Evolutionary conservation across 2,888 invertebrate species (phyloP), one percentile per base, ranked within the genome.

Genomic region (Callimorpha dominula): DNA sequence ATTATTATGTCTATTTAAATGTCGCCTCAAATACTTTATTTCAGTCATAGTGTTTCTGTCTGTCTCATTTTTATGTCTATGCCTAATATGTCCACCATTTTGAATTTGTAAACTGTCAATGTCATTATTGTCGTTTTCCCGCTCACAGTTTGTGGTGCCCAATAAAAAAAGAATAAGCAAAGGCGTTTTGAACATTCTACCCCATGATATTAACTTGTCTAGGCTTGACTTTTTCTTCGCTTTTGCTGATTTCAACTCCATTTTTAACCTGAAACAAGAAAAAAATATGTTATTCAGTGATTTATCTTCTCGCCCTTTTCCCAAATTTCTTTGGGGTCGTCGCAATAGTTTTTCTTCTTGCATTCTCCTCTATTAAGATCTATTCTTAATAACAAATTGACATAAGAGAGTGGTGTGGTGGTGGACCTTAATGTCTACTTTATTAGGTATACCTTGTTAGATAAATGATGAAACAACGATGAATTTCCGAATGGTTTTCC

Each of bases 241-340:
- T 84, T 94, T 95, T 50, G 94, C 93, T 15, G 94, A 89, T 87
- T 95, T 95, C 9, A 94, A 74, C 88, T 95, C 94, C 95, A 95
- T 95, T 83, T 87, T 90, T 83, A 85, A 90, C 85, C 94, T 95
- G 93, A 9, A 89, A 91, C 81, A 79, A 86, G 72, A 74, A 54
- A 76, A 75, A 63, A 66, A 7, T 49, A 49, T 0, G 6, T 57
- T 43, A 57, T 60, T 60, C 17, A 65, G 31, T 31, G 31, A 31
- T 31, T 1, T 31, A 31, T 31, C 31, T 31, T 31, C 31, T 31
- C 2, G 31, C 2, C 31, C 31, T 31, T 31, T 31, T 31, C 31
- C 31, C 31, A 31, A 31, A 31, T 31, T 31, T n/a, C n/a, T n/a
- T n/a, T n/a, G n/a, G n/a, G n/a, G n/a, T n/a, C n/a, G n/a, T n/a